Percentiles rank a stretch among this genome's conserved stretches.
phyloP scores from a whole-genome alignment of 1,140 invertebrate genomes.

The Fopius arisanus region DNA sequence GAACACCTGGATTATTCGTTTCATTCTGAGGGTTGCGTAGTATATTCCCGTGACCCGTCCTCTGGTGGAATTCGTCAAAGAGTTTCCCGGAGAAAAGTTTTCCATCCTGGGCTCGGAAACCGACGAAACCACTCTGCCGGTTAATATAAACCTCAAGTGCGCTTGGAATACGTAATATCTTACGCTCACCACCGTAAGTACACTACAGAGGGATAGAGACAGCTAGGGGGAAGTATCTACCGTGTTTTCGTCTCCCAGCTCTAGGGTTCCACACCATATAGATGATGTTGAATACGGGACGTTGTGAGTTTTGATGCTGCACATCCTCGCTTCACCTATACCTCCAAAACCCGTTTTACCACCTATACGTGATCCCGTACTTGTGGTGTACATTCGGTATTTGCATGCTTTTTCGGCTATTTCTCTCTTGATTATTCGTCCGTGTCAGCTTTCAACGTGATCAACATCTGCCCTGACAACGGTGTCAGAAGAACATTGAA shows the following conservation, averaged over 20 bases:
- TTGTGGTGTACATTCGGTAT: background rate
- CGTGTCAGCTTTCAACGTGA: background rate
- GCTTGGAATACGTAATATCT: conserved; percentile 31
- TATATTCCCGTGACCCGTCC: background rate
- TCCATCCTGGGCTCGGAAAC: conserved; percentile 17
- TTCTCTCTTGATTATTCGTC: background rate
- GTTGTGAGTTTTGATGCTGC: background rate
- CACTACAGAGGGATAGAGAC: background rate
- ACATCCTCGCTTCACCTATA: background rate
- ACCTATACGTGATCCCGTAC: background rate
- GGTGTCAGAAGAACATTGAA: no score
- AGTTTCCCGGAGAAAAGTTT: conserved; percentile 18
- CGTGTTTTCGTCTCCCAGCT: background rate
- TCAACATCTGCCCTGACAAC: background rate
- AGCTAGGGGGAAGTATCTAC: background rate
- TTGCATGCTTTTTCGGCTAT: background rate
- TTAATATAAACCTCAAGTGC: conserved; percentile 32
- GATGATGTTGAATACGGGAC: background rate
- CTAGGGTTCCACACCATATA: background rate
- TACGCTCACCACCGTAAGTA: background rate
- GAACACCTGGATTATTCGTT: conserved; percentile 12
- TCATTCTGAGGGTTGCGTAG: background rate
- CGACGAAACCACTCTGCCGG: conserved; percentile 29
- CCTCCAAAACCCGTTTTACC: background rate
- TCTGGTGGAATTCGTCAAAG: conserved; percentile 23